A percentile compares a stretch with the other conserved stretches of the same genome.
Conservation (phyloP, 2,888 invertebrate species). For the Eilema caniola region DNA sequence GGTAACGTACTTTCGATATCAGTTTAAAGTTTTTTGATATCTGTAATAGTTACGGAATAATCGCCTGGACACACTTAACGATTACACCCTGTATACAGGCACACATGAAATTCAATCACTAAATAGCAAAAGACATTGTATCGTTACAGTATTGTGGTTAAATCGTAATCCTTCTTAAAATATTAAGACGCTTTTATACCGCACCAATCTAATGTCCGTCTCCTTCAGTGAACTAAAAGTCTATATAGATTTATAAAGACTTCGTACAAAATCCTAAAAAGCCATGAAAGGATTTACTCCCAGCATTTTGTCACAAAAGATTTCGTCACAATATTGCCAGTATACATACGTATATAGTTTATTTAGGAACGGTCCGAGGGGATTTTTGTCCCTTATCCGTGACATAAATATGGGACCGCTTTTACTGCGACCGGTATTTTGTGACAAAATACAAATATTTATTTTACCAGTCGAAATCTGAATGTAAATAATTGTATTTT, state of each 20-base stretch:
- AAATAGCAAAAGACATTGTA: not conserved
- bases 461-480: slow-evolving; percentile 22
- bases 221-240: slow-evolving; percentile 2
- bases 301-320: slow-evolving; percentile 26
- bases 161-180: not conserved
- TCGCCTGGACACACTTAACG: too few relatives aligned
- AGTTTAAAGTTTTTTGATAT: too few relatives aligned
- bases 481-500: slow-evolving; percentile 5
- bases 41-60: too few relatives aligned
- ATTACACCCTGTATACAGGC: too few relatives aligned
- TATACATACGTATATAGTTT: slow-evolving; percentile 23
- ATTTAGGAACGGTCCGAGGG: slow-evolving; percentile 37
- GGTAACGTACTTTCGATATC: too few relatives aligned
- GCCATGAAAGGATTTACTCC: slow-evolving; percentile 23
- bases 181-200: not conserved
- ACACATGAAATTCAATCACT: not conserved
- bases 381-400: slow-evolving; percentile 37
- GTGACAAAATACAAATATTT: slow-evolving; percentile 41
- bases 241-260: slow-evolving; percentile 11
- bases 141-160: too few relatives aligned
- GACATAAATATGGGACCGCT: slow-evolving; percentile 30
- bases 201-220: not conserved
- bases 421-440: slow-evolving; percentile 36
- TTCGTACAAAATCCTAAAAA: slow-evolving; percentile 15
- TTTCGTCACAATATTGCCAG: slow-evolving; percentile 23